Percentiles rank a stretch among this genome's conserved stretches.
These are phyloP conservation scores for Callyntrura sp. DNA, from an alignment of 2,888 invertebrate genomes.

Conservation along the genomic window DNA sequence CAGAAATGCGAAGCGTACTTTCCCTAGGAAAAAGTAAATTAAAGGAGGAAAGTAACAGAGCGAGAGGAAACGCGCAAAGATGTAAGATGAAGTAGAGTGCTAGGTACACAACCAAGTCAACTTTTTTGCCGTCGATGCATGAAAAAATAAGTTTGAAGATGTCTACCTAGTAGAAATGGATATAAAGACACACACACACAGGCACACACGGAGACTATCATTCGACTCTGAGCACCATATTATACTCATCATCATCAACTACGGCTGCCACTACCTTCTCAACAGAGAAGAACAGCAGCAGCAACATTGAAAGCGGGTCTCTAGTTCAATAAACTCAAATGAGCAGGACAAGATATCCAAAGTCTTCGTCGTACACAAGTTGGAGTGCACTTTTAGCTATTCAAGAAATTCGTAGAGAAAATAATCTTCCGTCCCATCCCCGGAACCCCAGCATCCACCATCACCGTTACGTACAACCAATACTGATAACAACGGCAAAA, in stretches of 20 bases:
- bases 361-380: neutral
- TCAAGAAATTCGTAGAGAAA: conserved; percentile 26
- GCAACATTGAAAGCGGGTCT: conserved; percentile 1
- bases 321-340: conserved; percentile 36
- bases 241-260: conserved; percentile 1
- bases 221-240: neutral
- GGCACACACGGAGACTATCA: neutral
- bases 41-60: conserved; percentile 6
- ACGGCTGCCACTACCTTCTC: neutral
- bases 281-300: neutral
- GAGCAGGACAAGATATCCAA: conserved; percentile 22
- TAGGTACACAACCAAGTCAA: conserved; percentile 11
- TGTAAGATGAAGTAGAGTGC: neutral
- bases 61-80: conserved; percentile 20
- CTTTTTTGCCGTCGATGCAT: conserved; percentile 33
- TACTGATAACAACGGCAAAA: no score
- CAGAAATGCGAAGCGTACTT: neutral
- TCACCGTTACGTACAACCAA: neutral
- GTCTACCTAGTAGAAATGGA: neutral
- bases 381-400: conserved; percentile 1
- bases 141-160: conserved; percentile 30
- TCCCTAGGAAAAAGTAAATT: conserved; percentile 24
- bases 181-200: neutral
- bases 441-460: neutral
- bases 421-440: conserved; percentile 31